phyloP scores from a whole-genome alignment of 2,888 invertebrate genomes.

The Apodemia zela region DNA sequence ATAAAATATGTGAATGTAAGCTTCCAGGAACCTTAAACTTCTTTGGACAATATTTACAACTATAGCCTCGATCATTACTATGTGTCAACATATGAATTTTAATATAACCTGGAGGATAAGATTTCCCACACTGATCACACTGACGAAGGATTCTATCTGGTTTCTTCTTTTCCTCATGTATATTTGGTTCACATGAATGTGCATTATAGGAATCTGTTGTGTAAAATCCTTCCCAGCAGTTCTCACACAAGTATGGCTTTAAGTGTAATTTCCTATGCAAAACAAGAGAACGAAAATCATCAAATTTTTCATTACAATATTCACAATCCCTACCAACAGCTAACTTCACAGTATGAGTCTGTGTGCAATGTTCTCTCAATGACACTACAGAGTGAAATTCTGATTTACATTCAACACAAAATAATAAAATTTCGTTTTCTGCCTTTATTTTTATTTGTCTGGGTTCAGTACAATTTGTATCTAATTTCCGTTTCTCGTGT shows the following conservation, averaged over 20 bases:
- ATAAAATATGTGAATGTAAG: slow-evolving; percentile 65
- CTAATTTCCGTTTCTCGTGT: slow-evolving; percentile 34
- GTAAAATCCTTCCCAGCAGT: slow-evolving; percentile 70
- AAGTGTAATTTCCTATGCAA: slow-evolving; percentile 64
- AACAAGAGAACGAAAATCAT: slow-evolving; percentile 64
- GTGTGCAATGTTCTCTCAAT: slow-evolving; percentile 56
- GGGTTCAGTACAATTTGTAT: no score
- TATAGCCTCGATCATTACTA: slow-evolving; percentile 57
- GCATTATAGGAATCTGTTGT: slow-evolving; percentile 44
- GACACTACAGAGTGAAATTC: slow-evolving; percentile 50
- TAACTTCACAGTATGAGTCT: slow-evolving; percentile 56
- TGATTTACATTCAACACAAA: slow-evolving; percentile 67
- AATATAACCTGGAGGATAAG: slow-evolving; percentile 71
- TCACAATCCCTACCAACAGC: slow-evolving; percentile 62
- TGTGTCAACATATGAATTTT: slow-evolving; percentile 71
- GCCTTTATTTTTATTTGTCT: slow-evolving; percentile 10
- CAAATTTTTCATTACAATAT: slow-evolving; percentile 70
- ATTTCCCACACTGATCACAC: slow-evolving; percentile 75
- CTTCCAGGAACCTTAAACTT: slow-evolving; percentile 72
- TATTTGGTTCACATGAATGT: slow-evolving; percentile 58
- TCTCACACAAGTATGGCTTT: slow-evolving; percentile 66
- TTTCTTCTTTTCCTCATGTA: slow-evolving; percentile 45
- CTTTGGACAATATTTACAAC: slow-evolving; percentile 71
- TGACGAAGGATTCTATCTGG: slow-evolving; percentile 53
- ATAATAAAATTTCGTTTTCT: slow-evolving; percentile 42